These are phyloP conservation scores for Deroptyus accipitrinus DNA, from an alignment of 2,113 vertebrate species.

Conservation along the genomic window DNA sequence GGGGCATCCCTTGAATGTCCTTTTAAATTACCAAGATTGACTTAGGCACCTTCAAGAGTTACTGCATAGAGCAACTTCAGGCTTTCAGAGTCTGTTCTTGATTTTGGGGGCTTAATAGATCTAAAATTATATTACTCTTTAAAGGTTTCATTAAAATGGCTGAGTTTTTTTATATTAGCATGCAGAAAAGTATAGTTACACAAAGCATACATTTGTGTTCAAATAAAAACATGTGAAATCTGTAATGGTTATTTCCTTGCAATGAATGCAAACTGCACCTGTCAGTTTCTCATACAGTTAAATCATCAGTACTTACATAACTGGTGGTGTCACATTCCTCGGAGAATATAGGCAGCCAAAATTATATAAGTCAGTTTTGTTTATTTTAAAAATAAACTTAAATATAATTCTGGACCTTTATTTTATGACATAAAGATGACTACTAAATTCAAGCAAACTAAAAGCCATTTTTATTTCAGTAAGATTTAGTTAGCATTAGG, in stretches of 20 bases:
- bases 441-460: constrained; percentile 24
- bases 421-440: constrained; percentile 23
- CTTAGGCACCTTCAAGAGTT: constrained; percentile 32
- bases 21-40: constrained; percentile 62
- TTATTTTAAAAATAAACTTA: constrained; percentile 60
- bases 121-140: constrained; percentile 38
- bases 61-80: constrained; percentile 49
- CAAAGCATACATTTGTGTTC: constrained; percentile 64
- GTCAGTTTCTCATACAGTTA: constrained; percentile 60
- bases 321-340: constrained; percentile 59
- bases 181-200: constrained; percentile 66
- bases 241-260: constrained; percentile 63
- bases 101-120: constrained; percentile 26
- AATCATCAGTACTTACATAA: constrained; percentile 59
- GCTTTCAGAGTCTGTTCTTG: background rate
- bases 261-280: constrained; percentile 46
- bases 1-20: constrained; percentile 24
- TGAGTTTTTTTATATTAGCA: constrained; percentile 66
- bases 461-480: background rate
- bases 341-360: constrained; percentile 51
- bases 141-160: constrained; percentile 59
- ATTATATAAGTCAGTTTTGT: constrained; percentile 57
- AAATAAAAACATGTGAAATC: constrained; percentile 62
- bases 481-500: background rate
- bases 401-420: constrained; percentile 42